These are phyloP conservation scores for Mylabris phalerata DNA, from an alignment of 1,140 invertebrate genomes.

Conservation along the genomic window DNA sequence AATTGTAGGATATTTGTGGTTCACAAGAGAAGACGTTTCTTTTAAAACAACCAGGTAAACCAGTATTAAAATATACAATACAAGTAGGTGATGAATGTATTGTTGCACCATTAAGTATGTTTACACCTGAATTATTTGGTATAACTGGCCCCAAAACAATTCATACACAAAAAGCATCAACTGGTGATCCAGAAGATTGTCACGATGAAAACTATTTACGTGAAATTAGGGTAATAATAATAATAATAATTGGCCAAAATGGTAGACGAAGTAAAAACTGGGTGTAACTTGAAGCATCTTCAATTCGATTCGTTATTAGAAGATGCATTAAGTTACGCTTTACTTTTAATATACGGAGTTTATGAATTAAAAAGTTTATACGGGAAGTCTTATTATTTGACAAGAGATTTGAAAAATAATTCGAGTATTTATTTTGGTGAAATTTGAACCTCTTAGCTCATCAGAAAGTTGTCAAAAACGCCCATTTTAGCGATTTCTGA, in stretches of 20 bases:
- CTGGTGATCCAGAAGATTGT: constrained; percentile 85
- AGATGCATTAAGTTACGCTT: no score
- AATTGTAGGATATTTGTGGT: constrained; percentile 71
- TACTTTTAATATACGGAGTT: no score
- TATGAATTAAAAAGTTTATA: no score
- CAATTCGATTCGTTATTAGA: no score
- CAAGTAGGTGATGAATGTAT: constrained; percentile 90
- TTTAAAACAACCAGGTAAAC: constrained; percentile 63
- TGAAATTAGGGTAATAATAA: constrained; percentile 63
- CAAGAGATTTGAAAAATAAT: no score
- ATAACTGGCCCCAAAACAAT: constrained; percentile 70
- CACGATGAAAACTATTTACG: constrained; percentile 87
- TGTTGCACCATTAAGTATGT: constrained; percentile 82
- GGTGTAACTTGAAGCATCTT: no score
- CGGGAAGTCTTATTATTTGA: no score
- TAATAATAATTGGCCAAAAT: neutral
- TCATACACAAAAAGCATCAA: constrained; percentile 64
- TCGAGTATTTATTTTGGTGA: no score
- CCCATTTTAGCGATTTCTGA: no score
- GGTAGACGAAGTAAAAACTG: no score
- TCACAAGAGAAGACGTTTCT: constrained; percentile 72
- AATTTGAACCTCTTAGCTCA: no score
- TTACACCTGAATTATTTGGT: constrained; percentile 82
- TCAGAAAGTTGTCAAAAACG: no score
- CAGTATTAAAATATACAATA: constrained; percentile 67